These are phyloP conservation scores for Knipowitschia caucasica DNA, from an alignment of 2,797 vertebrate species.

Conservation along the genomic window DNA sequence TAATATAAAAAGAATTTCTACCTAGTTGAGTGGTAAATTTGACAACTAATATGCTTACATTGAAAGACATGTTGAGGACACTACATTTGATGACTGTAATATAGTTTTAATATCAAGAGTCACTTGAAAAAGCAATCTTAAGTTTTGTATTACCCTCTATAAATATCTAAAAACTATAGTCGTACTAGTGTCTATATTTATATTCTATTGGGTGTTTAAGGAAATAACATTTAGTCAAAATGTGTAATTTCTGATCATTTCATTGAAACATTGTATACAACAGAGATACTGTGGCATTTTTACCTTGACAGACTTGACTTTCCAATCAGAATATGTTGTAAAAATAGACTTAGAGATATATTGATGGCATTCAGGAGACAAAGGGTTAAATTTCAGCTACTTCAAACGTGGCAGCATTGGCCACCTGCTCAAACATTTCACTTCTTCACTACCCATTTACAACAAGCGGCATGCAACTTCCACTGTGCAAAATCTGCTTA, in stretches of 20 bases:
- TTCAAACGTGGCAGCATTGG: conserved; percentile 8
- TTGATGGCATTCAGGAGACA: not conserved
- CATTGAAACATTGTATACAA: not conserved
- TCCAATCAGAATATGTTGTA: not conserved
- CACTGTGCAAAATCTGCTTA: rapidly evolving
- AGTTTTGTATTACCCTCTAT: too few species aligned
- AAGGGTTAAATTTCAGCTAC: not conserved
- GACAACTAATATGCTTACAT: too few species aligned
- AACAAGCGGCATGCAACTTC: not conserved
- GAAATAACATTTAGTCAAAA: too few species aligned
- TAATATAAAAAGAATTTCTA: too few species aligned
- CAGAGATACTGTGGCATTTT: not conserved
- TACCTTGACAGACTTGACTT: not conserved
- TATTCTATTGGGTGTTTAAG: too few species aligned
- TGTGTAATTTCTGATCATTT: not conserved
- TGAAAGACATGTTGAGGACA: too few species aligned
- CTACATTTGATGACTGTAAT: too few species aligned
- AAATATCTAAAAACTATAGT: too few species aligned
- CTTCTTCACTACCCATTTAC: not conserved
- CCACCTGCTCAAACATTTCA: not conserved
- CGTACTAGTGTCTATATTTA: too few species aligned
- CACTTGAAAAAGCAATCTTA: too few species aligned
- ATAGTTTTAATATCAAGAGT: too few species aligned
- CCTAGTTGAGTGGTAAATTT: too few species aligned
- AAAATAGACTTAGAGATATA: not conserved